phyloP scores from a whole-genome alignment of 2,797 vertebrate species.

The Coregonus ussuriensis region DNA sequence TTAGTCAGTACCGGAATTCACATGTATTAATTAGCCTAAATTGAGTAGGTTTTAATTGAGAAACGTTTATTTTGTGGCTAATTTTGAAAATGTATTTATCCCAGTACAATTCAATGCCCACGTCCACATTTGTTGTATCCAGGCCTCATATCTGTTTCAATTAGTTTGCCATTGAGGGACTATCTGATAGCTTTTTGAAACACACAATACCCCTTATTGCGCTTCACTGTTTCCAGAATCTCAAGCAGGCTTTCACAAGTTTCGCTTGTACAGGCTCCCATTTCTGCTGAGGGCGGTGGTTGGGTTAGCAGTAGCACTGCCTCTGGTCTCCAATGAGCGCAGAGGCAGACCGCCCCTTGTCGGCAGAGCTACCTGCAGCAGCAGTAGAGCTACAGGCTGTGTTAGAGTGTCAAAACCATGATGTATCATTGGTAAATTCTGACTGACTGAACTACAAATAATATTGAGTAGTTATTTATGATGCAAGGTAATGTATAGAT shows the following conservation, averaged over 20 bases:
- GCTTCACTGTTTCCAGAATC: conserved; percentile 11
- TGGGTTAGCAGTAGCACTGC: conserved; percentile 3
- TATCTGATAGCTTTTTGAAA: conserved; percentile 12
- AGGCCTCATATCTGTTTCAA: conserved; percentile 31
- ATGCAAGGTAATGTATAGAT: too few species aligned
- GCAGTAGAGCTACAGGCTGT: conserved; percentile 22
- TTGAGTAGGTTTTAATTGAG: conserved; percentile 43
- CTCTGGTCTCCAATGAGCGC: conserved; percentile 22
- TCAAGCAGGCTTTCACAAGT: not conserved
- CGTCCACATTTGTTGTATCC: conserved; percentile 30
- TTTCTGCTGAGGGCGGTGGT: conserved; percentile 29
- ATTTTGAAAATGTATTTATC: conserved; percentile 46
- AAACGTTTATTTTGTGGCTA: conserved; percentile 40
- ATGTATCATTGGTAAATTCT: too few species aligned
- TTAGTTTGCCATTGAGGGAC: too few species aligned
- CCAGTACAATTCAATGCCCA: conserved; percentile 27
- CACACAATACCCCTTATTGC: conserved; percentile 28
- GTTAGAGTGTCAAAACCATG: not conserved
- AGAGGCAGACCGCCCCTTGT: conserved; percentile 6
- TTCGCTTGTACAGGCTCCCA: conserved; percentile 14
- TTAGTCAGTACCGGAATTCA: conserved; percentile 40
- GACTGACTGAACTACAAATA: too few species aligned
- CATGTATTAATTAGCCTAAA: conserved; percentile 38
- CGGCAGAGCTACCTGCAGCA: conserved; percentile 14
- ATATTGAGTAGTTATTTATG: too few species aligned